Conservation (phyloP, 2,113 vertebrate genomes). For the Balaenoptera acutorostrata region DNA sequence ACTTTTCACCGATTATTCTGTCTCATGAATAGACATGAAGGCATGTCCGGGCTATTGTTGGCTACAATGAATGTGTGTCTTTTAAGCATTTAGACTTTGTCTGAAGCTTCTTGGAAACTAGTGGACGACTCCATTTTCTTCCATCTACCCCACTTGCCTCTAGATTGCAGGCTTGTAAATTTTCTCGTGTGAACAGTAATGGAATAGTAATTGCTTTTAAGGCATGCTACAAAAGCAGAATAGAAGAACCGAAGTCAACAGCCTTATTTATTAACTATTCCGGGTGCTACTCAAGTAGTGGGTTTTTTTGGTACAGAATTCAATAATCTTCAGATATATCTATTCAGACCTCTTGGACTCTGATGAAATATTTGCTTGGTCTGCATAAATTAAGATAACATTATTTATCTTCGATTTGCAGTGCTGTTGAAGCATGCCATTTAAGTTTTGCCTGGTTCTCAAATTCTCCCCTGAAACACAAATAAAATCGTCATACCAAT, state of each 20-base stretch:
- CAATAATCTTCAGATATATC: background rate
- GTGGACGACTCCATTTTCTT: constrained; percentile 25
- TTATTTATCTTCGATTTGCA: constrained; percentile 16
- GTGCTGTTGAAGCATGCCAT: constrained; percentile 10
- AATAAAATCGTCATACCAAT: background rate
- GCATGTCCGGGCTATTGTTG: background rate
- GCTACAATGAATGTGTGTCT: background rate
- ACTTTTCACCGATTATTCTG: constrained; percentile 14
- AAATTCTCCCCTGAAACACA: constrained; percentile 21
- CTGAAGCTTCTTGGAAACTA: constrained; percentile 3
- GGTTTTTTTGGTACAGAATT: background rate
- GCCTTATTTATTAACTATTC: constrained; percentile 43
- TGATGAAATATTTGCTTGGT: constrained; percentile 3
- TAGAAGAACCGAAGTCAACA: background rate
- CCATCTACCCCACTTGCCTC: constrained; percentile 39
- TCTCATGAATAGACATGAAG: constrained; percentile 43
- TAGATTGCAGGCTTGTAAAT: constrained; percentile 60
- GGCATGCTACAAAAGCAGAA: constrained; percentile 44
- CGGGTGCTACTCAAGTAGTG: background rate
- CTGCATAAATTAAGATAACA: background rate
- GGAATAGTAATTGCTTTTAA: constrained; percentile 65
- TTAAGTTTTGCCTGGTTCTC: constrained; percentile 21
- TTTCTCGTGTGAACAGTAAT: constrained; percentile 60
- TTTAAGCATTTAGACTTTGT: constrained; percentile 26
- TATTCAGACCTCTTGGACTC: background rate